Conservation (phyloP, 2,797 vertebrate species). For the Falco peregrinus region DNA sequence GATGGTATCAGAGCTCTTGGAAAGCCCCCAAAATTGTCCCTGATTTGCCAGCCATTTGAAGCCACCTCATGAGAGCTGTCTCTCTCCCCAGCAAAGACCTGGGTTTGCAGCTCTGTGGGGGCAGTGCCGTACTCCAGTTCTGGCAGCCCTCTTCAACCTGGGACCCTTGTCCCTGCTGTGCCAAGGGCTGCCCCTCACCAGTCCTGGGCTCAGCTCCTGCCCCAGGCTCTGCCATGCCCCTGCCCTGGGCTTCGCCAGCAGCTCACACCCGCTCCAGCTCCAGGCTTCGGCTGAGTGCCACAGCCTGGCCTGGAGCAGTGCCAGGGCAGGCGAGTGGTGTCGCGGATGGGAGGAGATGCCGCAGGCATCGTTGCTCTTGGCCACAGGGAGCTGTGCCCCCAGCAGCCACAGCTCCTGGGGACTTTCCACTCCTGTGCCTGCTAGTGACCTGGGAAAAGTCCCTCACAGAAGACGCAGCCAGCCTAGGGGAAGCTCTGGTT, state of each 20-base stretch:
- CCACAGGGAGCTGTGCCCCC: not conserved
- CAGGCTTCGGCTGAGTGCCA: not conserved
- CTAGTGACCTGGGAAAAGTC: not conserved
- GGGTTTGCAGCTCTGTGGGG: accelerated
- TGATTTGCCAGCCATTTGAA: not conserved
- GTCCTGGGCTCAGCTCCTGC: not conserved
- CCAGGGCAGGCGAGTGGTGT: not conserved
- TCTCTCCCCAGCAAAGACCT: not conserved
- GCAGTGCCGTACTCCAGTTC: not conserved
- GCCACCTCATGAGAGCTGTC: accelerated
- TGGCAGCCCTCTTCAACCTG: not conserved
- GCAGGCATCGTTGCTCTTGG: not conserved
- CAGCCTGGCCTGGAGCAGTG: not conserved
- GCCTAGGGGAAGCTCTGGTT: not conserved
- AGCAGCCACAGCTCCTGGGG: conserved; percentile 8
- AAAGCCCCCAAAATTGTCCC: not conserved
- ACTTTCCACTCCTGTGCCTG: conserved; percentile 38
- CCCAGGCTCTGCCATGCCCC: not conserved
- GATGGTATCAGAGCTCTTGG: not conserved
- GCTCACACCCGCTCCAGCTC: not conserved
- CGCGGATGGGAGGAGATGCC: not conserved
- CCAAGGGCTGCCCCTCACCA: not conserved
- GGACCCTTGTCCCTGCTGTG: not conserved
- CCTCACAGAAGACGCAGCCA: not conserved
- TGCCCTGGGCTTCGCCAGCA: not conserved